A percentile compares a stretch with the other conserved stretches of the same genome.
phyloP scores from a whole-genome alignment of 2,113 vertebrate species.

The Scatophagus argus region DNA sequence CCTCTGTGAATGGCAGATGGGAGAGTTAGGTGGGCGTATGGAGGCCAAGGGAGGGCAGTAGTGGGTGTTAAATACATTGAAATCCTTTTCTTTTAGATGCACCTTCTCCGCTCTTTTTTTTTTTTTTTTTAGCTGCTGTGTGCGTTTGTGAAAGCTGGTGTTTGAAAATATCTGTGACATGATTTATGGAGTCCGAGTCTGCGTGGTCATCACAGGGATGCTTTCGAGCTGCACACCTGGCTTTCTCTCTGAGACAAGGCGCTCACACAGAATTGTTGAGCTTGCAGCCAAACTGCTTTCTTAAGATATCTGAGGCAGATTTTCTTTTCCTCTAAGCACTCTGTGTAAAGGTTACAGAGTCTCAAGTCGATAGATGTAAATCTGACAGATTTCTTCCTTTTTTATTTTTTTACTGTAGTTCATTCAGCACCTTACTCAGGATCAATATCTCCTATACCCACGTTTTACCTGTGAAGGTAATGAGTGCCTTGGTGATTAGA shows the following conservation, averaged over 20 bases:
- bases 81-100: constrained; percentile 61
- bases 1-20: constrained; percentile 76
- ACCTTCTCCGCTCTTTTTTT: constrained; percentile 23
- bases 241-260: constrained; percentile 15
- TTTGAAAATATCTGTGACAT: constrained; percentile 62
- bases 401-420: neutral
- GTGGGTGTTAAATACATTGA: constrained; percentile 69
- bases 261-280: constrained; percentile 20
- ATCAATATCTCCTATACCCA: constrained; percentile 10
- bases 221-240: constrained; percentile 59
- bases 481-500: constrained; percentile 27
- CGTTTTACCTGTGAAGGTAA: constrained; percentile 27
- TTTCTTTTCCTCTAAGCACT: neutral
- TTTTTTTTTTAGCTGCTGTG: constrained; percentile 42
- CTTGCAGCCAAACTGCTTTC: constrained; percentile 17
- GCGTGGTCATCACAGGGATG: constrained; percentile 67
- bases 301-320: constrained; percentile 1
- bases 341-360: constrained; percentile 3
- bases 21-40: constrained; percentile 68
- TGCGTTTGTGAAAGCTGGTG: constrained; percentile 53
- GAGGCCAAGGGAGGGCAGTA: constrained; percentile 59
- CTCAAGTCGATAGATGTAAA: neutral
- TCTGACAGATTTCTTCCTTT: constrained; percentile 6
- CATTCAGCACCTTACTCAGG: neutral
- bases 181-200: constrained; percentile 61